Conservation (phyloP, 2,797 vertebrate species). For the Syngnathus rostellatus region DNA sequence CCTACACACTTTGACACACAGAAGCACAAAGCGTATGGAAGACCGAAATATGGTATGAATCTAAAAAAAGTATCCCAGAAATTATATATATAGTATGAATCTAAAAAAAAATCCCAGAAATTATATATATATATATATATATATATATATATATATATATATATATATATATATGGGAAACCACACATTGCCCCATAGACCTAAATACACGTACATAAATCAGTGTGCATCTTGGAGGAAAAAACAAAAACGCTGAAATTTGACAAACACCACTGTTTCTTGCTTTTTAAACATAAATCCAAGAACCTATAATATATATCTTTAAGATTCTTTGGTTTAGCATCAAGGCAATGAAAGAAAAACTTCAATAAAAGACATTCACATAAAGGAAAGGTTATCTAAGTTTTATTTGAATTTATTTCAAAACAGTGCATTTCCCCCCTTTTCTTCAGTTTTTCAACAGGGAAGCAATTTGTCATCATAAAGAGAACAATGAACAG, state of each 20-base stretch:
- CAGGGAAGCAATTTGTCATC: constrained; percentile 72
- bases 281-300: too few species aligned
- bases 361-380: not conserved
- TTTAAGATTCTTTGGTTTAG: constrained; percentile 1
- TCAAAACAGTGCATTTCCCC: constrained; percentile 50
- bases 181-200: too few species aligned
- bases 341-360: constrained; percentile 3
- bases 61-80: not conserved
- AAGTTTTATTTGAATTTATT: constrained; percentile 73
- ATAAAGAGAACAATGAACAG: constrained; percentile 66
- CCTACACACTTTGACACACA: not conserved
- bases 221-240: too few species aligned
- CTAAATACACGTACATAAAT: too few species aligned
- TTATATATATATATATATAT: not conserved
- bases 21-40: not conserved
- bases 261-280: too few species aligned
- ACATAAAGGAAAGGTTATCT: constrained; percentile 47
- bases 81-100: not conserved
- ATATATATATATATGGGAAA: constrained; percentile 5
- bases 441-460: constrained; percentile 42
- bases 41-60: not conserved
- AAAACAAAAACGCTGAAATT: too few species aligned
- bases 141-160: too few species aligned
- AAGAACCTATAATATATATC: too few species aligned
- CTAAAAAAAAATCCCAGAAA: not conserved